phyloP scores from a whole-genome alignment of 2,888 invertebrate species.

The Alitta virens region DNA sequence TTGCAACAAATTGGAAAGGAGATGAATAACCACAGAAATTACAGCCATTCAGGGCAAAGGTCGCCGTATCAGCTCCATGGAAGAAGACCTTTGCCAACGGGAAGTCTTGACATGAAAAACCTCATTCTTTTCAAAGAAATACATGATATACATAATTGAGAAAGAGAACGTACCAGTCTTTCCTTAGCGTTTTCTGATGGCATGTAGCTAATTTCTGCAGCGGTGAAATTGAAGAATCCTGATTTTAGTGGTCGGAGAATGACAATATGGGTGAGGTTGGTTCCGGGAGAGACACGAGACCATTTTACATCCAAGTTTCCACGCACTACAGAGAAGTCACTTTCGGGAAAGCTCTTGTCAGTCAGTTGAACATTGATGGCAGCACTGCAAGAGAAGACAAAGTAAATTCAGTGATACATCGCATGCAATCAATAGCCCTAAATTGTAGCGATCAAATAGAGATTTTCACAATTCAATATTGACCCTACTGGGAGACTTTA shows the following conservation, averaged over 20 bases:
- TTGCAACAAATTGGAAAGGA: too few relatives aligned
- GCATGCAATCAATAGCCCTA: too few relatives aligned
- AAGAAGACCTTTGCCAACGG: too few relatives aligned
- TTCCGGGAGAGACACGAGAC: slow-evolving; percentile 87
- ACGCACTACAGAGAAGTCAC: slow-evolving; percentile 84
- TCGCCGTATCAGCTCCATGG: too few relatives aligned
- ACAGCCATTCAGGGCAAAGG: too few relatives aligned
- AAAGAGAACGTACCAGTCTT: slow-evolving; percentile 58
- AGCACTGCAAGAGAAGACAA: slow-evolving; percentile 60
- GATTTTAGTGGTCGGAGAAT: slow-evolving; percentile 84
- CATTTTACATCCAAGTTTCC: slow-evolving; percentile 76
- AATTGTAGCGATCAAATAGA: too few relatives aligned
- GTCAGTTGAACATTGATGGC: slow-evolving; percentile 84
- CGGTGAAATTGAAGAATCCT: slow-evolving; percentile 95
- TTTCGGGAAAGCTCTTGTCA: slow-evolving; percentile 89
- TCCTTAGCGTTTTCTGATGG: slow-evolving; percentile 72
- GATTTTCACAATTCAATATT: too few relatives aligned
- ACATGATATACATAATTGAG: not conserved
- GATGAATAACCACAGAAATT: too few relatives aligned
- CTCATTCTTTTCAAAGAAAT: too few relatives aligned
- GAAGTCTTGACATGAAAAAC: too few relatives aligned
- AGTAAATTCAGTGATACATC: too few relatives aligned
- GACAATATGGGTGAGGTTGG: slow-evolving; percentile 90
- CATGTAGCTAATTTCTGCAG: slow-evolving; percentile 88
- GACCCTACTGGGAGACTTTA: too few relatives aligned